phyloP scores from a whole-genome alignment of 1,140 invertebrate genomes.

The Diachasma alloeum region DNA sequence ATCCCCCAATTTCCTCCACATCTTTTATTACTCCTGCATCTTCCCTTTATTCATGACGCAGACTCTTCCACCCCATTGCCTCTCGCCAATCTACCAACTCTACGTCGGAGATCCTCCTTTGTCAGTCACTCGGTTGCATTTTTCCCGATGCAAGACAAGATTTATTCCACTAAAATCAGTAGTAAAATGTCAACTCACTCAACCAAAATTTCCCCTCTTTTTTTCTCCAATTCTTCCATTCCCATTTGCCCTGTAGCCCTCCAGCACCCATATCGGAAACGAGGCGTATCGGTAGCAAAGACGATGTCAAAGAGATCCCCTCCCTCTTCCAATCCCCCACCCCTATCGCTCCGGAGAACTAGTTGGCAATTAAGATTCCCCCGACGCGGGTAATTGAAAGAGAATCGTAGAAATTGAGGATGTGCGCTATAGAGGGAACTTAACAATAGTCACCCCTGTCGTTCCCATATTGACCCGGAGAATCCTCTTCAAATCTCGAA shows the following conservation, averaged over 20 bases:
- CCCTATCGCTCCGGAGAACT: not conserved
- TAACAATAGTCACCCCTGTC: slow-evolving; percentile 3
- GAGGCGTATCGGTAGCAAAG: slow-evolving; percentile 17
- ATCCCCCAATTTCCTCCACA: not conserved
- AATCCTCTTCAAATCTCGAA: not conserved
- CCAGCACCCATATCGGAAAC: not conserved
- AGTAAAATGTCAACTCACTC: not conserved
- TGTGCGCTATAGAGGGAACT: slow-evolving; percentile 3
- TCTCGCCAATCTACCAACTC: too few species aligned
- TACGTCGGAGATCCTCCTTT: too few species aligned
- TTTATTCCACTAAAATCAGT: slow-evolving; percentile 5
- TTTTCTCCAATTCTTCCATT: not conserved
- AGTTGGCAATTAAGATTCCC: slow-evolving; percentile 34
- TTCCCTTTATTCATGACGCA: not conserved
- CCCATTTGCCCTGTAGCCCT: not conserved
- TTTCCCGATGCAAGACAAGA: too few species aligned
- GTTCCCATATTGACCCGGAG: not conserved
- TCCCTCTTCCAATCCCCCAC: not conserved
- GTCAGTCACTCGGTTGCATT: too few species aligned
- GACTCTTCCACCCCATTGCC: not conserved
- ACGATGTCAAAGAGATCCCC: not conserved
- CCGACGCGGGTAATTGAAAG: slow-evolving; percentile 34
- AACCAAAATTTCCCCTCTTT: not conserved
- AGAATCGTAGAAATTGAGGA: slow-evolving; percentile 31
- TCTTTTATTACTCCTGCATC: not conserved